Evolutionary conservation across 2,113 vertebrate genomes (phyloP), one percentile per base, ranked within the genome.

Genomic region (Plecturocebus donacophilus): DNA sequence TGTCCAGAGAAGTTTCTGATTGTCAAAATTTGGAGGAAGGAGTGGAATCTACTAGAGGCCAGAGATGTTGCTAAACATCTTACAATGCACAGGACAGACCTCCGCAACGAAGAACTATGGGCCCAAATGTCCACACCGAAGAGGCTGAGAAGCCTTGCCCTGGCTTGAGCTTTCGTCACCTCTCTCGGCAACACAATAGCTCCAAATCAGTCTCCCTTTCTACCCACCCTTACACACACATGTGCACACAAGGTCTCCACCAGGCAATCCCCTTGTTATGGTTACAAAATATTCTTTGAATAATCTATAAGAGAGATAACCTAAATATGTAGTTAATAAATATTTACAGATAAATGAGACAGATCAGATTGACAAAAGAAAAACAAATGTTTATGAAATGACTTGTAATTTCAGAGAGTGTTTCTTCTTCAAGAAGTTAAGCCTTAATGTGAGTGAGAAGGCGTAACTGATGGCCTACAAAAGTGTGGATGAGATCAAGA

Each of bases 111-210:
- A 64, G 10, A 38, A 20, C n/a, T 40, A 27, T 0, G 11, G 47
- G 38, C 56, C 32, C 21, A 19, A 19, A 32, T 5, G 6, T 16
- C 38, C 47, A 6, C 8, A 35, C 16, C 1, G 3, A 1, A 0
- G 66, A 87, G 19, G 21, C 0, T 73, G 68, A 66, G 47, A 61
- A 79, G 35, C 8, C 11, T 3, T 49, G 27, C 17, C 61, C 35
- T 45, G 5, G 56, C 4, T 17, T 30, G 6, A 25, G 38, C 25
- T n/a, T 17, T 77, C 3, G 4, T 0, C 2, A 5, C 25, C 76
- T 81, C 52, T 21, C 25, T 25, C 40, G 40, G 38, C 23, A 27
- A 27, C 0, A 68, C 5, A 30, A 40, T 0, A n/a, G 30, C 58
- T 85, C 71, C 54, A 32, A 6, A 19, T 0, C 1, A 3, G 9